Percentiles rank a stretch among this genome's conserved stretches.
Conservation (phyloP, 2,888 invertebrate species). For the Tigriopus californicus region DNA sequence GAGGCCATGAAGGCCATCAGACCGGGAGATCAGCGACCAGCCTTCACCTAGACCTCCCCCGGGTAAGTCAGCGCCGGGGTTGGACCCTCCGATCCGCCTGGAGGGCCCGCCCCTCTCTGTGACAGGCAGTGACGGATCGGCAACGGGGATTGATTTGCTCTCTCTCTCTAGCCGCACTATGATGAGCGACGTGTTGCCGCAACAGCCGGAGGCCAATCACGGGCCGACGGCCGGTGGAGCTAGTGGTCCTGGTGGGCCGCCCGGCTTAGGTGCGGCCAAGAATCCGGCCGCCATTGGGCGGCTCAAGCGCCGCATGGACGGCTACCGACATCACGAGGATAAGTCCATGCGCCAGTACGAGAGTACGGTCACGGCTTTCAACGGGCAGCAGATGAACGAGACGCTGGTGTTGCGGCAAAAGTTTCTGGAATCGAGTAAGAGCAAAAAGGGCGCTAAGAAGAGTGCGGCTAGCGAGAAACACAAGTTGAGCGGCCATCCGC, state of each 20-base stretch:
- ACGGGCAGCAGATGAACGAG: constrained; percentile 7
- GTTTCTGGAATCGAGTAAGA: constrained; percentile 1
- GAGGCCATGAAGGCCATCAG: no score
- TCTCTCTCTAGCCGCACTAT: no score
- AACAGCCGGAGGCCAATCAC: neutral
- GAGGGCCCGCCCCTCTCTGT: neutral
- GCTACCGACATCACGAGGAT: constrained; percentile 7
- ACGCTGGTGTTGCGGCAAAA: neutral
- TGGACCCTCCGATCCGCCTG: no score
- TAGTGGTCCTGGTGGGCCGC: neutral
- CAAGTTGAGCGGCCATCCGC: neutral
- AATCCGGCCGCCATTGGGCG: constrained; percentile 5
- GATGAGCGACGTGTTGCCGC: neutral
- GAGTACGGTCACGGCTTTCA: neutral
- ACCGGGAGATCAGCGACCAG: no score
- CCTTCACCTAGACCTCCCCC: no score
- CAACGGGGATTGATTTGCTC: no score
- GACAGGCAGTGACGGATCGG: no score
- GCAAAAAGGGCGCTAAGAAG: constrained; percentile 8
- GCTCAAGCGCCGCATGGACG: constrained; percentile 10
- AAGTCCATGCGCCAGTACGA: constrained; percentile 5
- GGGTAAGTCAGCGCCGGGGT: no score
- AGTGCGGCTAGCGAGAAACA: neutral
- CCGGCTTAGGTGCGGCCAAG: neutral
- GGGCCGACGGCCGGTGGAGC: neutral